phyloP scores from a whole-genome alignment of 2,113 vertebrate species.

The Cygnus buccinator region DNA sequence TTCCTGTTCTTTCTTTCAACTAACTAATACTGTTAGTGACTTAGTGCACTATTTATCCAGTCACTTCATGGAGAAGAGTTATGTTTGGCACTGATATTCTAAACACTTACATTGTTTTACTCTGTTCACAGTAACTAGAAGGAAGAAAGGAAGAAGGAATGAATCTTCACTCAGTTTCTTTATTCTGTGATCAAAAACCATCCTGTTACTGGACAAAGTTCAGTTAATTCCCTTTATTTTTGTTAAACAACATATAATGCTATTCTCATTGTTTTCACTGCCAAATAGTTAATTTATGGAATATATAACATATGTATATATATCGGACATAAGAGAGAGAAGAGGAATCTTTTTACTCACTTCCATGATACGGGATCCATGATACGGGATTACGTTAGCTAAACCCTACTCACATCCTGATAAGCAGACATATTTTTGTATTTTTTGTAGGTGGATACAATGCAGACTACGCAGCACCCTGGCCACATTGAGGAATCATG shows the following conservation, averaged over 20 bases:
- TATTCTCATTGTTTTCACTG: neutral
- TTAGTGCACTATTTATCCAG: neutral
- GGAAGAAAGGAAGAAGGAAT: neutral
- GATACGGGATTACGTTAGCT: constrained; percentile 41
- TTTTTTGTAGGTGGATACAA: constrained; percentile 81
- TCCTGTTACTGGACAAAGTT: neutral
- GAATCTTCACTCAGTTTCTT: neutral
- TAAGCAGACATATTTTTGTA: constrained; percentile 82
- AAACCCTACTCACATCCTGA: constrained; percentile 65
- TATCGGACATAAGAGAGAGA: neutral
- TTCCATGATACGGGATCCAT: neutral
- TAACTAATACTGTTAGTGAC: neutral
- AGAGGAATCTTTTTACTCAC: neutral
- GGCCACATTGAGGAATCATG: constrained; percentile 78
- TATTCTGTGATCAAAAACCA: neutral
- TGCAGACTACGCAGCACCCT: constrained; percentile 75
- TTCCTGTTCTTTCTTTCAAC: neutral
- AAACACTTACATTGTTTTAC: neutral
- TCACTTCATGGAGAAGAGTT: neutral
- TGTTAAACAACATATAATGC: neutral
- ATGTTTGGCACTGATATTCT: neutral
- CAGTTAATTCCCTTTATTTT: neutral
- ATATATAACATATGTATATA: neutral
- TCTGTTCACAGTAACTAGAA: neutral
- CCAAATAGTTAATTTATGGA: neutral